phyloP scores from a whole-genome alignment of 2,888 invertebrate species.

The Leistus spinibarbis region DNA sequence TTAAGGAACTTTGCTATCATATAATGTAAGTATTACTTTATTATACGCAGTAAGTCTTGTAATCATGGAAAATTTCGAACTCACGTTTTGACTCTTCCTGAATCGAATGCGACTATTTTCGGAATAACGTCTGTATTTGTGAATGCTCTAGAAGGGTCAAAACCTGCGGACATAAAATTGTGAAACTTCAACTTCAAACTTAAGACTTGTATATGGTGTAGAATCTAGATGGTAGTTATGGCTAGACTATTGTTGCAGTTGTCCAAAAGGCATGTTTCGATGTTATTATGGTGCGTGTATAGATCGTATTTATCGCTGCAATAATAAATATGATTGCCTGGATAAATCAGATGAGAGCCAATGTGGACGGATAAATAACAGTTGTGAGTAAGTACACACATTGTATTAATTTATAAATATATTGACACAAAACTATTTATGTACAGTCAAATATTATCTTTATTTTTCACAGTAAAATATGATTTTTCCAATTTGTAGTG shows the following conservation, averaged over 20 bases:
- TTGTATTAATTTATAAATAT: slow-evolving; percentile 6
- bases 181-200: too few relatives aligned
- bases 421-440: neutral
- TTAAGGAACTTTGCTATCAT: slow-evolving; percentile 51
- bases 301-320: slow-evolving; percentile 46
- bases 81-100: too few relatives aligned
- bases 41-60: too few relatives aligned
- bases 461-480: neutral
- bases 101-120: too few relatives aligned
- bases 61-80: too few relatives aligned
- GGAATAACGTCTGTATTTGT: too few relatives aligned
- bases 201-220: too few relatives aligned
- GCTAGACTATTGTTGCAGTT: slow-evolving; percentile 43
- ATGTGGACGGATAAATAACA: slow-evolving; percentile 43
- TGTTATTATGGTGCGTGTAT: slow-evolving; percentile 53
- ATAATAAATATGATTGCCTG: slow-evolving; percentile 48
- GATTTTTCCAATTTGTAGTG: slow-evolving; percentile 16
- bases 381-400: slow-evolving; percentile 44
- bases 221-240: too few relatives aligned
- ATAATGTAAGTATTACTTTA: slow-evolving; percentile 44
- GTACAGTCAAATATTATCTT: neutral
- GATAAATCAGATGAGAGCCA: slow-evolving; percentile 49
- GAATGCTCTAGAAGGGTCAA: too few relatives aligned
- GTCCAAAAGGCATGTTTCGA: slow-evolving; percentile 47
- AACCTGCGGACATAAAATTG: too few relatives aligned